Percentiles rank a stretch among this genome's conserved stretches.
These are phyloP conservation scores for Perizoma affinitatum DNA, from an alignment of 2,888 invertebrate species.

Conservation along the genomic window DNA sequence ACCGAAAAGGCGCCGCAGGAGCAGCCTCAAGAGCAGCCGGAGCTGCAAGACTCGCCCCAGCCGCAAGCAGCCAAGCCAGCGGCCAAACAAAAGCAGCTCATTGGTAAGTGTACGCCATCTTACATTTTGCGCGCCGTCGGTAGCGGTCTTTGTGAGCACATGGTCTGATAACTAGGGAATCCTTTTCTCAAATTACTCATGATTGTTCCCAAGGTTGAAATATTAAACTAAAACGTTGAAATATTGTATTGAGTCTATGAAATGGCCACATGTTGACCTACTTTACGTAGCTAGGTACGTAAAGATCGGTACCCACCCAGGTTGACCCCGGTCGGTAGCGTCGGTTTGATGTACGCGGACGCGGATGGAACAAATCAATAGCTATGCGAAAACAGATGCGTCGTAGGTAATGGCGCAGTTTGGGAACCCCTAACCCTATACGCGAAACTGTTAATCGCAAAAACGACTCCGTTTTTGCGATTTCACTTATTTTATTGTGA, in stretches of 20 bases:
- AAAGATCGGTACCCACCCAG: conserved; percentile 58
- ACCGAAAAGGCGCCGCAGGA: conserved; percentile 93
- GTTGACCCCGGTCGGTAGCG: conserved; percentile 56
- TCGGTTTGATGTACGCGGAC: conserved; percentile 30
- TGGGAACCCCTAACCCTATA: conserved; percentile 18
- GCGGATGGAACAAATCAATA: conserved; percentile 59
- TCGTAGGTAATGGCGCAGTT: conserved; percentile 35
- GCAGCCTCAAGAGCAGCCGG: conserved; percentile 85
- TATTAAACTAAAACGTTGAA: conserved; percentile 21
- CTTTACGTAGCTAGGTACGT: conserved; percentile 35
- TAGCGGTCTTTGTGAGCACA: conserved; percentile 69
- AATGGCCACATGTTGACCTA: conserved; percentile 21
- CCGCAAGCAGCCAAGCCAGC: conserved; percentile 84
- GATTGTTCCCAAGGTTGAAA: conserved; percentile 13
- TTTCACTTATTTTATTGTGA: not conserved
- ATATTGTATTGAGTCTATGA: conserved; percentile 3
- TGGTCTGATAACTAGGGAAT: conserved; percentile 53
- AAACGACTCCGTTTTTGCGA: not conserved
- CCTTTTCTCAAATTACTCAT: conserved; percentile 26
- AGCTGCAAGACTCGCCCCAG: conserved; percentile 87
- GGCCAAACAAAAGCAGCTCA: conserved; percentile 93
- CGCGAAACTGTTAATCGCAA: conserved; percentile 2
- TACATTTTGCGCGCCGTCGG: conserved; percentile 66
- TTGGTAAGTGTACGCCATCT: conserved; percentile 89
- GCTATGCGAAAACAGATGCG: conserved; percentile 42